Conservation (phyloP, 2,888 invertebrate species). For the Cataglyphis rosenhaueri region DNA sequence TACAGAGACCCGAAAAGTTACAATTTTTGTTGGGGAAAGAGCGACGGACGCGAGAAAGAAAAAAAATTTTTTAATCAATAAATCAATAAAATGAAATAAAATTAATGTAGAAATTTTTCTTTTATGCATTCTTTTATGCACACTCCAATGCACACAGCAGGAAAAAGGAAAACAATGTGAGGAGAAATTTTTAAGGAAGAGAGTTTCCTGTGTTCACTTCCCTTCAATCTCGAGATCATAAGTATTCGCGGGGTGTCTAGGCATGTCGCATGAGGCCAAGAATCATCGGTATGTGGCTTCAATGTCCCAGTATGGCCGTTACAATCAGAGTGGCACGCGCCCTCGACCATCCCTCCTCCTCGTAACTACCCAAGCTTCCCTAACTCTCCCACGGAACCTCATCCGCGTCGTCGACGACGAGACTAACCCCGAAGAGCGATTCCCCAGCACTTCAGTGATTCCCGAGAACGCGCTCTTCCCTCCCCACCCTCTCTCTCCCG, state of each 20-base stretch:
- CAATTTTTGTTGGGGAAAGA: neutral
- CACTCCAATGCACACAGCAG: neutral
- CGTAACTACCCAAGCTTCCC: conserved; percentile 52
- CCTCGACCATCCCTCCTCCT: conserved; percentile 66
- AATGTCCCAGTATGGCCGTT: conserved; percentile 76
- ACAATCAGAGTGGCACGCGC: conserved; percentile 80
- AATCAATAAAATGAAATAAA: neutral
- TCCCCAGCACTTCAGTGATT: conserved; percentile 71
- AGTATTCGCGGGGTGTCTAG: conserved; percentile 77
- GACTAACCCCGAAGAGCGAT: conserved; percentile 65
- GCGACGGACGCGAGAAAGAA: neutral
- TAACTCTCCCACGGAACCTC: conserved; percentile 36
- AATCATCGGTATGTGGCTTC: conserved; percentile 79
- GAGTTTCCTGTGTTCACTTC: neutral
- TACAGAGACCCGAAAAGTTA: neutral
- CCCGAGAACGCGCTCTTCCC: conserved; percentile 51
- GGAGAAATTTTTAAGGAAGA: conserved; percentile 8
- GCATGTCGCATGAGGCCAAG: conserved; percentile 75
- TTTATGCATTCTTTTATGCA: neutral
- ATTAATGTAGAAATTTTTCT: neutral
- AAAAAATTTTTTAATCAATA: neutral
- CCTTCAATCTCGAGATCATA: conserved; percentile 62
- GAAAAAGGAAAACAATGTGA: neutral
- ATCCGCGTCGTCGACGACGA: conserved; percentile 58
- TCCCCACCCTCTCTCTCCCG: no score